phyloP scores from a whole-genome alignment of 2,797 vertebrate genomes.

The Prunella strophiata region DNA sequence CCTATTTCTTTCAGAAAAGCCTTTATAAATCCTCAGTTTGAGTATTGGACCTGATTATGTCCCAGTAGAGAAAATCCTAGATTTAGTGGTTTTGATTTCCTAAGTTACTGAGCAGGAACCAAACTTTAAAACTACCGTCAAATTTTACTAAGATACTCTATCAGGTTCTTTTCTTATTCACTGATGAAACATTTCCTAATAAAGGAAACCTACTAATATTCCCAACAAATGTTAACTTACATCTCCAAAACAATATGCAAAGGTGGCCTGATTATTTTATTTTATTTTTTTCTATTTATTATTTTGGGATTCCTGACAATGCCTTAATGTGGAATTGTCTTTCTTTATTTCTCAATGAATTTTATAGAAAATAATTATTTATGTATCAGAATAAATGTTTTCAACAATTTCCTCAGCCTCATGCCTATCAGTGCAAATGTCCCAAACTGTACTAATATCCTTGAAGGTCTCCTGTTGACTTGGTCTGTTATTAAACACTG shows the following conservation, averaged over 20 bases:
- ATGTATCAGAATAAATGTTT: too few species aligned
- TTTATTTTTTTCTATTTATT: not conserved
- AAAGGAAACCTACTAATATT: not conserved
- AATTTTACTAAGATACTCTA: slow-evolving; percentile 11
- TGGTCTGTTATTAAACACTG: not conserved
- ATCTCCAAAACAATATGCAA: not conserved
- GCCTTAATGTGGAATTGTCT: not conserved
- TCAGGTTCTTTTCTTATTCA: slow-evolving; percentile 41
- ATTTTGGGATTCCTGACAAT: not conserved
- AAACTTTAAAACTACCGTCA: slow-evolving; percentile 51
- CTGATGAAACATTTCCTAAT: not conserved
- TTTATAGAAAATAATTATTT: not conserved
- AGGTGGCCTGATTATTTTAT: not conserved
- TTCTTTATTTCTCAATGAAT: not conserved
- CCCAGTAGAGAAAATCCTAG: slow-evolving; percentile 69
- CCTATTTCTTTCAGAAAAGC: slow-evolving; percentile 69
- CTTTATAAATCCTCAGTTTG: slow-evolving; percentile 71
- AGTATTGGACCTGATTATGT: slow-evolving; percentile 70
- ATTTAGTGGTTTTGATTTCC: slow-evolving; percentile 77
- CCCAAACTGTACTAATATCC: not conserved
- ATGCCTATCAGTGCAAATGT: not conserved
- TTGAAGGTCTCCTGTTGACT: not conserved
- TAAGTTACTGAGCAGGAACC: slow-evolving; percentile 71
- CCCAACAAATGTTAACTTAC: not conserved
- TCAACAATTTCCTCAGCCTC: not conserved